Evolutionary conservation across 92 coral and sea anemone species (phyloP).

Genomic region (Meandrina meandrites): DNA sequence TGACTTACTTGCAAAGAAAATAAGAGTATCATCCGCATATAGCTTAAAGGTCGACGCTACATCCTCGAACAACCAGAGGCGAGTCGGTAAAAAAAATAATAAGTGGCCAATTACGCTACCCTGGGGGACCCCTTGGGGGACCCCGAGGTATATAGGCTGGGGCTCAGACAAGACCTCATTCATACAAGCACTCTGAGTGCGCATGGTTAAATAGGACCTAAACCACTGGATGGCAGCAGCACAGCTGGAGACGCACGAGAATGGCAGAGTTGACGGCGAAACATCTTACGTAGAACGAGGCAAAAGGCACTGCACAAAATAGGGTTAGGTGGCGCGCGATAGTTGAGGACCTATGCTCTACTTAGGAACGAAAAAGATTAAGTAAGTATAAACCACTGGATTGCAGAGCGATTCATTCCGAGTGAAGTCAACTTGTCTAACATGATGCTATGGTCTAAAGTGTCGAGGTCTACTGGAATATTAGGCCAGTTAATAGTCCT

Average conservation of each 20-base stretch:
- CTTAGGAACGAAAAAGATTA: too few relatives aligned
- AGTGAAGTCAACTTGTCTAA: conserved; percentile 36
- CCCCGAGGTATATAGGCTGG: conserved; percentile 36
- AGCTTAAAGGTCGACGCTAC: too few relatives aligned
- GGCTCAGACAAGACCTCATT: conserved; percentile 42
- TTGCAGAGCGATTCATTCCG: conserved; percentile 48
- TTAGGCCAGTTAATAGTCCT: conserved; percentile 46
- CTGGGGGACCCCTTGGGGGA: too few relatives aligned
- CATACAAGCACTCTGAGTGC: conserved; percentile 46
- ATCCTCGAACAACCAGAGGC: too few relatives aligned
- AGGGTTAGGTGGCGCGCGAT: too few relatives aligned
- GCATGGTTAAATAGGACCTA: conserved; percentile 38
- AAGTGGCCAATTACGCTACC: conserved; percentile 38
- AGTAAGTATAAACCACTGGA: too few relatives aligned
- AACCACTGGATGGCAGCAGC: conserved; percentile 47
- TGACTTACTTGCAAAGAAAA: not conserved
- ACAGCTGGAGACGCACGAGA: too few relatives aligned
- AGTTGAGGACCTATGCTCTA: too few relatives aligned
- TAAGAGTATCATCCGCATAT: too few relatives aligned
- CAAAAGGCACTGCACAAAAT: too few relatives aligned
- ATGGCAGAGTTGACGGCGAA: too few relatives aligned
- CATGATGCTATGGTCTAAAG: conserved; percentile 37
- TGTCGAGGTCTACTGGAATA: conserved; percentile 44
- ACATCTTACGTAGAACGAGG: too few relatives aligned
- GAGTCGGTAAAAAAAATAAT: not conserved